Percentiles rank a stretch among this genome's conserved stretches.
phyloP scores from a whole-genome alignment of 2,113 vertebrate genomes.

The Aphyosemion australe region DNA sequence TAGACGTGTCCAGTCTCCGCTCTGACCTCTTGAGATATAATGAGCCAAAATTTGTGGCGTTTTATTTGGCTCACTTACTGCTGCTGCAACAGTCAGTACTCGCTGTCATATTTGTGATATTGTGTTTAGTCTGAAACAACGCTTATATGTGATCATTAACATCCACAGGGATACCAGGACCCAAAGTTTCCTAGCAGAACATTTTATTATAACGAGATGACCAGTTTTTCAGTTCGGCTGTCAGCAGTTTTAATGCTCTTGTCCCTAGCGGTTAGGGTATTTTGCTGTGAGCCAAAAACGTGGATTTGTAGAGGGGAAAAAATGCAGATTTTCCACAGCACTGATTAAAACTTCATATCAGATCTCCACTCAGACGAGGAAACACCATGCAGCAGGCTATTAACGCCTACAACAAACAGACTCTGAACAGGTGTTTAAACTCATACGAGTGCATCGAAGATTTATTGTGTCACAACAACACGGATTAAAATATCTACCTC shows the following conservation, averaged over 20 bases:
- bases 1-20: neutral
- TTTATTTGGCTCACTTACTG: neutral
- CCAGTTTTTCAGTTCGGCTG: neutral
- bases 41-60: neutral
- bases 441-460: conserved; percentile 54
- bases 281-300: neutral
- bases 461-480: conserved; percentile 44
- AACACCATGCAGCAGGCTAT: conserved; percentile 47
- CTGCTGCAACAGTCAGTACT: neutral
- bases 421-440: conserved; percentile 31
- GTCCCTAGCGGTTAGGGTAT: neutral
- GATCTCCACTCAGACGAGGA: conserved; percentile 35
- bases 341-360: conserved; percentile 30
- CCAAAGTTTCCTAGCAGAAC: conserved; percentile 1
- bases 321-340: neutral
- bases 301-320: conserved; percentile 4
- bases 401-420: conserved; percentile 26
- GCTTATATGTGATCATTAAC: conserved; percentile 1
- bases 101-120: neutral
- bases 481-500: conserved; percentile 48
- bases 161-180: neutral
- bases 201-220: neutral
- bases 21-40: neutral
- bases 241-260: neutral
- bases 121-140: neutral